These are phyloP conservation scores for Ara ararauna DNA, from an alignment of 2,797 vertebrate species.

Conservation along the genomic window DNA sequence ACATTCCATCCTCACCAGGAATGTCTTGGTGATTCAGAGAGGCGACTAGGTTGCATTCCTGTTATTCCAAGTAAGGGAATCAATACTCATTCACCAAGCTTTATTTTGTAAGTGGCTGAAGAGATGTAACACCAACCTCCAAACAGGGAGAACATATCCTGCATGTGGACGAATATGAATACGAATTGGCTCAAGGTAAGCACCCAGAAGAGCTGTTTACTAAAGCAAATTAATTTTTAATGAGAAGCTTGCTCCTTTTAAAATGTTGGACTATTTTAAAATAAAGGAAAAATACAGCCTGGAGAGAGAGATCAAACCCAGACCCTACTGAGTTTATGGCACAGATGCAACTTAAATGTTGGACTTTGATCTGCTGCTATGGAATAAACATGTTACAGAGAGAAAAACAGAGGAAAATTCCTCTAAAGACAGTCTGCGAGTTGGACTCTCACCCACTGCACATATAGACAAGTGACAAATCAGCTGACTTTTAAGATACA, in stretches of 20 bases:
- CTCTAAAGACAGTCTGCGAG: accelerated
- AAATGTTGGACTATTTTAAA: neutral
- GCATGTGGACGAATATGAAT: neutral
- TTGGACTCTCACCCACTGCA: neutral
- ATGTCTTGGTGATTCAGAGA: conserved; percentile 6
- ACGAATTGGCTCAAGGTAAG: conserved; percentile 5
- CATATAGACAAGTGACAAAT: neutral
- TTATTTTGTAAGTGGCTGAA: conserved; percentile 32
- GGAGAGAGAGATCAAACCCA: neutral
- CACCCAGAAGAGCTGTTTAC: neutral
- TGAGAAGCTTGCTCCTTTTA: neutral
- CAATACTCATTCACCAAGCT: conserved; percentile 55
- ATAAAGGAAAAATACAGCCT: neutral
- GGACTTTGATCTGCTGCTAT: neutral
- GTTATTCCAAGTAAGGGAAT: conserved; percentile 31
- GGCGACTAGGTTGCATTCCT: neutral
- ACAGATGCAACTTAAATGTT: neutral
- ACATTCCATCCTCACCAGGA: conserved; percentile 12
- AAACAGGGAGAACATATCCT: neutral
- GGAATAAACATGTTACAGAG: neutral
- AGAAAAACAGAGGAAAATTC: neutral
- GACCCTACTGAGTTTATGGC: neutral
- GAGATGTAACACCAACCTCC: conserved; percentile 8
- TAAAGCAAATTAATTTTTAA: conserved; percentile 35
- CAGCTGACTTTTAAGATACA: neutral